phyloP scores from a whole-genome alignment of 2,888 invertebrate species.

The Coleophora flavipennella region DNA sequence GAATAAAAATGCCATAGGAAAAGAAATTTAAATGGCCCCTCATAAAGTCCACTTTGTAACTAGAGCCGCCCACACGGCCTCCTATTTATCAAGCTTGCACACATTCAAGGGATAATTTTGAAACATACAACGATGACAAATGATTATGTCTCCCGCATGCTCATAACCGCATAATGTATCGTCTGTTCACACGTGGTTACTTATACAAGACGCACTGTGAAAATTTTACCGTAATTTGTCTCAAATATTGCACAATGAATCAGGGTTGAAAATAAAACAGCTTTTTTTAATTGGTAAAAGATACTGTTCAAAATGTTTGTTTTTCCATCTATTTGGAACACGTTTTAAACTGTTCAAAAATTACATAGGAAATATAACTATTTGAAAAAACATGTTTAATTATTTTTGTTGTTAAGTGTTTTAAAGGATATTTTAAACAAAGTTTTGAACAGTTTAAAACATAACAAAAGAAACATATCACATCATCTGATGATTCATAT shows the following conservation, averaged over 20 bases:
- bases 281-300: not conserved
- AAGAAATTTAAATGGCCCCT: not conserved
- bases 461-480: too few relatives aligned
- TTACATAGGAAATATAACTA: not conserved
- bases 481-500: too few relatives aligned
- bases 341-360: not conserved
- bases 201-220: not conserved
- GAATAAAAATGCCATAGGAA: not conserved
- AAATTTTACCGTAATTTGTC: not conserved
- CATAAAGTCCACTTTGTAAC: slow-evolving; percentile 1
- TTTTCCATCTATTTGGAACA: too few relatives aligned
- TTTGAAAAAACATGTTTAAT: too few relatives aligned
- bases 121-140: slow-evolving; percentile 22
- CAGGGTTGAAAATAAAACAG: not conserved
- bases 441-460: too few relatives aligned
- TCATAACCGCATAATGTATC: slow-evolving; percentile 25
- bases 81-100: too few relatives aligned
- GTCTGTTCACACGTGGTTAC: slow-evolving; percentile 5
- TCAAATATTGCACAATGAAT: not conserved
- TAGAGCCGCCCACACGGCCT: slow-evolving; percentile 2
- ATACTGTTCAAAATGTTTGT: not conserved
- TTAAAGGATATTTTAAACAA: too few relatives aligned
- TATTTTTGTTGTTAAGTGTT: too few relatives aligned
- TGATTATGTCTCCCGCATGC: slow-evolving; percentile 25
- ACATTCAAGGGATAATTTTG: slow-evolving; percentile 23